Conservation (phyloP, 2,113 vertebrate species). For the Xyrauchen texanus region DNA sequence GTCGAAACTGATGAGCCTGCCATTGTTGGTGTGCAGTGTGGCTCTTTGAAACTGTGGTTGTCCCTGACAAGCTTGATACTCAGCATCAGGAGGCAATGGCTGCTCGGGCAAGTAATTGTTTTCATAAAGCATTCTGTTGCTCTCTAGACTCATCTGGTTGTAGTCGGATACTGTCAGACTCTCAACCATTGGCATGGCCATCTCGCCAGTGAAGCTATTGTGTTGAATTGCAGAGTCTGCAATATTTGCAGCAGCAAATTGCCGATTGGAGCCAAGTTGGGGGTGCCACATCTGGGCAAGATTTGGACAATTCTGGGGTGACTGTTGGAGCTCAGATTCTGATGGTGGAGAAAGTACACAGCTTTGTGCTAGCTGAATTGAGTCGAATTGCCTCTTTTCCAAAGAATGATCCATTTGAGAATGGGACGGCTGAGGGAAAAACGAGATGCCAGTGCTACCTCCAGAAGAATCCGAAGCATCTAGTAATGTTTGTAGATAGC, state of each 20-base stretch:
- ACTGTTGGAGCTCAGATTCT: conserved; percentile 92
- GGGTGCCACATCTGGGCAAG: conserved; percentile 85
- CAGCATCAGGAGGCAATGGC: conserved; percentile 84
- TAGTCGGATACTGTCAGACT: conserved; percentile 82
- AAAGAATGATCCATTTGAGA: conserved; percentile 82
- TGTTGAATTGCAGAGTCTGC: conserved; percentile 79
- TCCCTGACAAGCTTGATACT: conserved; percentile 91
- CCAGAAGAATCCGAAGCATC: conserved; percentile 93
- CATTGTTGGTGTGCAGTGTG: conserved; percentile 88
- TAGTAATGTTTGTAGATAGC: conserved; percentile 96
- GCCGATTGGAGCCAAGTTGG: conserved; percentile 73
- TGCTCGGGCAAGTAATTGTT: conserved; percentile 88
- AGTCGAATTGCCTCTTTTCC: conserved; percentile 86
- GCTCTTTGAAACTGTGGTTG: conserved; percentile 93
- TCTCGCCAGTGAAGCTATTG: conserved; percentile 76
- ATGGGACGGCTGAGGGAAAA: conserved; percentile 85
- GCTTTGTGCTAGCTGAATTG: conserved; percentile 88
- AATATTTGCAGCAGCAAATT: conserved; percentile 77
- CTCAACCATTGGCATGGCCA: conserved; percentile 73
- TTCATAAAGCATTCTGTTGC: conserved; percentile 88
- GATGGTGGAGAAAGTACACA: conserved; percentile 91
- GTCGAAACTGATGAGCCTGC: conserved; percentile 95
- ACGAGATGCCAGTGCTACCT: conserved; percentile 81
- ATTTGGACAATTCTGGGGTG: conserved; percentile 85
- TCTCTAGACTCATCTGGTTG: conserved; percentile 82